Evolutionary conservation across 2,888 invertebrate genomes (phyloP).

Genomic region (Lithophane socia): DNA sequence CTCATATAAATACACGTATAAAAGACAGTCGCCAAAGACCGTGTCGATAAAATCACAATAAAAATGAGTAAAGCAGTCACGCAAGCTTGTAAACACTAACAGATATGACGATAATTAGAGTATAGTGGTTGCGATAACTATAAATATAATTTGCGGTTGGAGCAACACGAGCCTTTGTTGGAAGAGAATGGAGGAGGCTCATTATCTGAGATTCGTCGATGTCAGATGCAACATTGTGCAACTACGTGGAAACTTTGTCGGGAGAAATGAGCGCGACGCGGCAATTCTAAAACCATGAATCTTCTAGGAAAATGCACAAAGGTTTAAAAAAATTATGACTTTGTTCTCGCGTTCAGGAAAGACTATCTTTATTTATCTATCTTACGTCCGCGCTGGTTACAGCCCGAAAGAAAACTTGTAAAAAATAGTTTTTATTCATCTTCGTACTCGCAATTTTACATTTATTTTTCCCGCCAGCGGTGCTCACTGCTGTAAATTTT

Average conservation of each 20-base stretch:
- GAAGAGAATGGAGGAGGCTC: constrained; percentile 22
- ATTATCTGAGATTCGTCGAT: constrained; percentile 22
- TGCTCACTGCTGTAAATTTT: constrained; percentile 17
- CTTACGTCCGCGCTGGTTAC: constrained; percentile 5
- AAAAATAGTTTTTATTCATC: constrained; percentile 11
- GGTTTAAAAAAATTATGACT: neutral
- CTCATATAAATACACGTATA: constrained; percentile 5
- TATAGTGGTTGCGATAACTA: constrained; percentile 46
- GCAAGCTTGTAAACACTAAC: constrained; percentile 58
- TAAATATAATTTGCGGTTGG: constrained; percentile 46
- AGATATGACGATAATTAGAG: constrained; percentile 57
- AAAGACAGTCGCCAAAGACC: constrained; percentile 25
- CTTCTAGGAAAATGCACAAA: constrained; percentile 2
- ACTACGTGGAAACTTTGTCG: constrained; percentile 20
- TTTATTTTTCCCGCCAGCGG: neutral
- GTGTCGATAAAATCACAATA: constrained; percentile 49
- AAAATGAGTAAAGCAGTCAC: constrained; percentile 53
- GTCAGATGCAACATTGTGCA: constrained; percentile 37
- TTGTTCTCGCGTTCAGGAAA: constrained; percentile 13
- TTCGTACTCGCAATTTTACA: constrained; percentile 2
- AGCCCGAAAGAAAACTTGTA: constrained; percentile 12
- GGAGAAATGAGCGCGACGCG: constrained; percentile 26
- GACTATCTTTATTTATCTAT: constrained; percentile 12
- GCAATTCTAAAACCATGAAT: constrained; percentile 10
- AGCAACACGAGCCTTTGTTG: constrained; percentile 21